Evolutionary conservation across 2,888 invertebrate genomes (phyloP).

Genomic region (Archips xylosteana): DNA sequence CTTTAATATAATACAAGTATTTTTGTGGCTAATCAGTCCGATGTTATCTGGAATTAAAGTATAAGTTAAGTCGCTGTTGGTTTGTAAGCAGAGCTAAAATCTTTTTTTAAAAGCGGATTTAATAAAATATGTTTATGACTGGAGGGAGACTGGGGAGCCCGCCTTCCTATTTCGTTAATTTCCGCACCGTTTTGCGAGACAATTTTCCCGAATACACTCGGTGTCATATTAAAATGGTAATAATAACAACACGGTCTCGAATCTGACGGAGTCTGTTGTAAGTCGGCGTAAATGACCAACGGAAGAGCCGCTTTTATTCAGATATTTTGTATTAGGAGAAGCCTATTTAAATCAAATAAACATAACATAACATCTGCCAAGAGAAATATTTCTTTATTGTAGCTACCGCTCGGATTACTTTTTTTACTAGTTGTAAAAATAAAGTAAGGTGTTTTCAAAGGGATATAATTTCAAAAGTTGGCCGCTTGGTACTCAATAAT

Average conservation of each 20-base stretch:
- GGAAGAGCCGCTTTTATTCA: not conserved
- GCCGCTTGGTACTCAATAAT: too few species aligned
- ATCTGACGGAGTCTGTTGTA: slow-evolving; percentile 14
- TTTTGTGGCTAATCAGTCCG: not conserved
- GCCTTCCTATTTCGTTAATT: slow-evolving; percentile 32
- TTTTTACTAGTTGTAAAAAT: too few species aligned
- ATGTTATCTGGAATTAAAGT: not conserved
- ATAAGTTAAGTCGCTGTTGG: not conserved
- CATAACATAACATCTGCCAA: too few species aligned
- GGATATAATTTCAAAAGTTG: too few species aligned
- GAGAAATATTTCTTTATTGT: too few species aligned
- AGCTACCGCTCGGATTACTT: too few species aligned
- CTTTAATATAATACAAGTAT: not conserved
- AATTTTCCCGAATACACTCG: slow-evolving; percentile 28
- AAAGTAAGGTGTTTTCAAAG: too few species aligned
- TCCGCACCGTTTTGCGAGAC: slow-evolving; percentile 33
- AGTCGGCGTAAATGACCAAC: slow-evolving; percentile 3
- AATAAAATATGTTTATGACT: slow-evolving; percentile 13
- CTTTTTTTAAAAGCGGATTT: slow-evolving; percentile 9
- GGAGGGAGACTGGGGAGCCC: slow-evolving; percentile 6
- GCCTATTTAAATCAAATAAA: too few species aligned
- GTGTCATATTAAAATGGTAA: slow-evolving; percentile 27
- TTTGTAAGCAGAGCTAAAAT: not conserved
- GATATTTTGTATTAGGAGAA: not conserved
- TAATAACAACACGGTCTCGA: slow-evolving; percentile 27